Evolutionary conservation across 35 echinoderm and acorn worm genomes (phyloP).

Genomic region (Stichopus chloronotus): DNA sequence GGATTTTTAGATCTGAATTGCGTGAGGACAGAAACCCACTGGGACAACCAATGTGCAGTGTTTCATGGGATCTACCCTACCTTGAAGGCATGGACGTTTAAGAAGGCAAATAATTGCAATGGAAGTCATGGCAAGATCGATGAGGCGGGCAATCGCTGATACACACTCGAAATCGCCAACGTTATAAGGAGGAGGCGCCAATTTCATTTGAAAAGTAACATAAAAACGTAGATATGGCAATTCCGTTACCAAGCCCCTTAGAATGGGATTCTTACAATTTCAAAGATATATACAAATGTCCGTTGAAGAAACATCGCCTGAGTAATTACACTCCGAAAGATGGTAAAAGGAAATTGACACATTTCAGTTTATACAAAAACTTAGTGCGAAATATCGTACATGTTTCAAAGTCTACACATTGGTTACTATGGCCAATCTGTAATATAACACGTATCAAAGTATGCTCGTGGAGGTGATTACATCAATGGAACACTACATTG

Average conservation of each 20-base stretch:
- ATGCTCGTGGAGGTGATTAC: too few species aligned
- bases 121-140: constrained; percentile 36
- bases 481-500: too few species aligned
- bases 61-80: constrained; percentile 20
- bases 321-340: not conserved
- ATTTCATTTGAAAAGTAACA: not conserved
- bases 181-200: constrained; percentile 20
- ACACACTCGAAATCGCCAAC: not conserved
- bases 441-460: too few species aligned
- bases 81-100: constrained; percentile 39
- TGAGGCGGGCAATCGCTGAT: not conserved
- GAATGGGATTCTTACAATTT: not conserved
- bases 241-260: not conserved
- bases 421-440: too few species aligned
- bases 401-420: too few species aligned
- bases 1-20: constrained; percentile 12
- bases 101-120: constrained; percentile 51
- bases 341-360: too few species aligned
- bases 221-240: not conserved
- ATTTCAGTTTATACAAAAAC: too few species aligned
- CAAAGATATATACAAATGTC: not conserved
- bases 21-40: constrained; percentile 6
- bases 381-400: too few species aligned
- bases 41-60: constrained; percentile 28
- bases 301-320: not conserved